Evolutionary conservation across 2,888 invertebrate species (phyloP).

Genomic region (Hoplodrina blanda): DNA sequence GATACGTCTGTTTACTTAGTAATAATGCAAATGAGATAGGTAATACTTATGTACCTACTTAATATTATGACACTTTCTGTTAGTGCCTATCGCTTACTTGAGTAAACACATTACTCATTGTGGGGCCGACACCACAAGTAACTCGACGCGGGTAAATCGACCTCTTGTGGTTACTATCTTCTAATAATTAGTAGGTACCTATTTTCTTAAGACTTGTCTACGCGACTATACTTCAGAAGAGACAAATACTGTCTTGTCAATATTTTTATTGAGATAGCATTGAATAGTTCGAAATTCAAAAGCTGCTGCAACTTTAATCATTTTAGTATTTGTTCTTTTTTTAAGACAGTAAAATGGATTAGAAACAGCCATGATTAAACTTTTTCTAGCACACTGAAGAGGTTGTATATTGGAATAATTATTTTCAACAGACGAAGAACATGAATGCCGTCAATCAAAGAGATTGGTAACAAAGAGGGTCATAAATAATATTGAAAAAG

Average conservation of each 20-base stretch:
- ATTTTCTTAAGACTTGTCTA: not conserved
- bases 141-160: conserved; percentile 44
- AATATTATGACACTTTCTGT: conserved; percentile 45
- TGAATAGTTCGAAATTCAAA: conserved; percentile 7
- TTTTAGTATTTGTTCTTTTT: not conserved
- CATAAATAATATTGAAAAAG: conserved; percentile 57
- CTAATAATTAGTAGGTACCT: not conserved
- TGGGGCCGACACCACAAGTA: conserved; percentile 47
- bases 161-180: conserved; percentile 50
- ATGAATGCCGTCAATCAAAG: conserved; percentile 50
- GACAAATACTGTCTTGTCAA: not conserved
- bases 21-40: conserved; percentile 11
- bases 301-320: not conserved
- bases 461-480: conserved; percentile 48
- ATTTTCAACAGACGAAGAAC: conserved; percentile 17
- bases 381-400: conserved; percentile 1
- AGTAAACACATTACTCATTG: conserved; percentile 63
- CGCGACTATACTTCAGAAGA: not conserved
- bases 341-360: not conserved
- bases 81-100: conserved; percentile 38
- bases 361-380: conserved; percentile 11
- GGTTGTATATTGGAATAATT: conserved; percentile 11
- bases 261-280: not conserved
- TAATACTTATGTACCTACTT: conserved; percentile 15
- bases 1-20: conserved; percentile 16